Evolutionary conservation across 2,113 vertebrate species (phyloP), one percentile per base, ranked within the genome.

Genomic region (Dromaius novaehollandiae): DNA sequence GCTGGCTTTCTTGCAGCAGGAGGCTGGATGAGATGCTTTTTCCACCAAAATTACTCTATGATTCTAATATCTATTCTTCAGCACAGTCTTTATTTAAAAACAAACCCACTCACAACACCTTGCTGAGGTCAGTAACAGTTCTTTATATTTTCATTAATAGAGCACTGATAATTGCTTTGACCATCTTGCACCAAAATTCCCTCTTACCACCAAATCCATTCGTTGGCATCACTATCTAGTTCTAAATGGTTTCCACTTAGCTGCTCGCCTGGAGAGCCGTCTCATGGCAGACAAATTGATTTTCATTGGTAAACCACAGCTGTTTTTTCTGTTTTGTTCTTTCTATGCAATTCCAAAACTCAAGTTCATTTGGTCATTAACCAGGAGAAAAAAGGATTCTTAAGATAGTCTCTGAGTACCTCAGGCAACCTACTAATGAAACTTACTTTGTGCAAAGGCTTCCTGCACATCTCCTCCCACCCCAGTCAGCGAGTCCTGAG

Each of bases 381-480:
- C n/a, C 51, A 73, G n/a, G 71, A 64, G 55, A 81, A 75, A 74
- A 30, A 71, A 81, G 0, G 6, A 56, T 14, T 51, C 46, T 58
- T 51, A 63, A 71, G 46, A 51, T 7, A 40, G 25, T 32, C 48
- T 74, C 76, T 0, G 25, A 40, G 18, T 53, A 64, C 48, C 53
- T 61, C 77, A 81, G 40, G 83, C 12, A 50, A 74, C 68, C 61
- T 56, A 28, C 21, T 9, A 36, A 48, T 5, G 30, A 42, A 66
- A 98, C 98, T 98, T 98, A 99, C 99, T 99, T 95, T 99, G 99
- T 96, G 99, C 98, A 94, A 99, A 99, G 76, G 99, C 99, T 98
- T 99, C 99, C 94, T 99, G 99, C 53, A 99, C 99, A 5, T 99
- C 99, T 97, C 99, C 99, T 95, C 99, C 99, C 61, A 99, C 99